These are phyloP conservation scores for Daktulosphaira vitifoliae DNA, from an alignment of 1,140 invertebrate species.

Conservation along the genomic window DNA sequence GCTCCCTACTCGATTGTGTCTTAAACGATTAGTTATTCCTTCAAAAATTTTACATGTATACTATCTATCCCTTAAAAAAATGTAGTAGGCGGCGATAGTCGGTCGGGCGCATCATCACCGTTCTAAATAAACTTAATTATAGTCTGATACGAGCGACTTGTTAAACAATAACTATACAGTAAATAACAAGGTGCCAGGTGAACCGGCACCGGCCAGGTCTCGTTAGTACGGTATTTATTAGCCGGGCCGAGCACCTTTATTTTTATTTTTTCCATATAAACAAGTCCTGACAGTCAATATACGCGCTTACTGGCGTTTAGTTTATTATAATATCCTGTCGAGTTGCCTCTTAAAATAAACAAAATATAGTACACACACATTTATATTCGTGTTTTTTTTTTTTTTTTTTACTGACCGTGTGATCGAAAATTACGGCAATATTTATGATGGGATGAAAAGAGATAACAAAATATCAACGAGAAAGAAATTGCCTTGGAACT, in stretches of 20 bases:
- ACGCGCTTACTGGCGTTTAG: conserved; percentile 17
- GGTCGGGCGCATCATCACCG: not conserved
- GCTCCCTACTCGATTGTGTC: not conserved
- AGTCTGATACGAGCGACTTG: conserved; percentile 7
- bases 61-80: too few species aligned
- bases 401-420: conserved; percentile 16
- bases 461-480: not conserved
- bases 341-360: conserved; percentile 5
- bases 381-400: too few species aligned
- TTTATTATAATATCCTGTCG: conserved; percentile 27
- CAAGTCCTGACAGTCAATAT: conserved; percentile 21
- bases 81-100: not conserved
- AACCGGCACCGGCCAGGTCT: conserved; percentile 32
- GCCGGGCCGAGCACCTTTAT: conserved; percentile 29
- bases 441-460: conserved; percentile 1
- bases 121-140: conserved; percentile 28
- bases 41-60: too few species aligned
- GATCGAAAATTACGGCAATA: conserved; percentile 23
- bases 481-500: conserved; percentile 3
- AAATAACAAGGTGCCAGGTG: conserved; percentile 33
- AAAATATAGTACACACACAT: too few species aligned
- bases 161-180: conserved; percentile 25
- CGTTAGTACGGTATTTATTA: conserved; percentile 33
- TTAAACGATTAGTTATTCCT: conserved; percentile 11
- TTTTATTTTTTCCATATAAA: not conserved